These are phyloP conservation scores for Seriola rivoliana DNA, from an alignment of 2,113 vertebrate species.

Conservation along the genomic window DNA sequence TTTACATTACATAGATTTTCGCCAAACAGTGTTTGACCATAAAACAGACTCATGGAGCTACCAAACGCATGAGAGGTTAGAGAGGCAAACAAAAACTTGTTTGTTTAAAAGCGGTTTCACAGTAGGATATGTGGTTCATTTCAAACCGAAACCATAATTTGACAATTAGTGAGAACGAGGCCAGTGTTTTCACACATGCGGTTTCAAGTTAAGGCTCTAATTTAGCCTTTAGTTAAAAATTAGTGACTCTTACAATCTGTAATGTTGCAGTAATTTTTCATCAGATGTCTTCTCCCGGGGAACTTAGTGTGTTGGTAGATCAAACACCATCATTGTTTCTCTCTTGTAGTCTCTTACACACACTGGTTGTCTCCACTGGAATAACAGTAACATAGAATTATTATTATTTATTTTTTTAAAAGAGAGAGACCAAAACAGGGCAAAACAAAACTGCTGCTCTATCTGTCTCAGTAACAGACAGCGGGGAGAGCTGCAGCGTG, in stretches of 20 bases:
- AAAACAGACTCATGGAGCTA: not conserved
- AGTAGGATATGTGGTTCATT: not conserved
- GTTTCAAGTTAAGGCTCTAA: not conserved
- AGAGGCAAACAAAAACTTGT: not conserved
- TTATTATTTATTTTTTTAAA: not conserved
- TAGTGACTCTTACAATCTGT: conserved; percentile 65
- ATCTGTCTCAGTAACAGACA: not conserved
- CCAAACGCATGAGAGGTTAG: not conserved
- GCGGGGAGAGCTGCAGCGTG: not conserved
- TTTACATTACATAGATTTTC: not conserved
- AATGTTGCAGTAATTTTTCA: conserved; percentile 79
- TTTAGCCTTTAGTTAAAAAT: not conserved
- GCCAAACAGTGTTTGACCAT: too few species aligned
- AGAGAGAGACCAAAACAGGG: not conserved
- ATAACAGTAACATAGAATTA: not conserved
- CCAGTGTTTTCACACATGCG: not conserved
- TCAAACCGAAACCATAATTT: not conserved
- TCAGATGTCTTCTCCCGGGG: conserved; percentile 67
- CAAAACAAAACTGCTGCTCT: conserved; percentile 15
- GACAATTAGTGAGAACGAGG: not conserved
- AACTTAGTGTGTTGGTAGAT: conserved; percentile 61
- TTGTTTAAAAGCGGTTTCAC: not conserved
- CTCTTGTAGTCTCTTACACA: conserved; percentile 20
- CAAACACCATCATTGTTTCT: conserved; percentile 64
- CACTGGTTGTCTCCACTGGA: conserved; percentile 36